Base-by-base conservation (phyloP, 2,113 vertebrate genomes). In the Urocolius indicus region DNA sequence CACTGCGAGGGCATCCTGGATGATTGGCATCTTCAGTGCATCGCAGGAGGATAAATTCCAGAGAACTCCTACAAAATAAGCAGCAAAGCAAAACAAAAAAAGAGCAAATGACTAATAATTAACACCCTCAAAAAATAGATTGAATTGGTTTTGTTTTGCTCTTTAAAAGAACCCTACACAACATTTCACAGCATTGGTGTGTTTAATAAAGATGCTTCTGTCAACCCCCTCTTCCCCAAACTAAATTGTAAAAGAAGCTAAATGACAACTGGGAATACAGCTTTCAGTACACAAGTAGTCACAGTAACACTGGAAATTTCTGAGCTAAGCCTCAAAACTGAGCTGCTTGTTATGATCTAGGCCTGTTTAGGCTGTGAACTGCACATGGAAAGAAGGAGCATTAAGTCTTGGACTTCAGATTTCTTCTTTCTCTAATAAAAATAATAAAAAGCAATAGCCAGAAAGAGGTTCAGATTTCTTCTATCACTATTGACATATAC, bases 21-120 rank as follows among this genome's bases (percentile, higher is more conserved):
- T 99, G 96, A 99, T 99, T 88, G 99, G 99, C 99, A 99, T 99
- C 98, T 99, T 99, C 95, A 99, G 98, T 87, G 99, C 99, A 85
- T 99, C 99, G 30, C 99, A 99, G 19, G 99, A 99, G 0, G 99
- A 99, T 9, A 99, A 98, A 96, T 99, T 99, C 99, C 99, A 99
- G 59, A 99, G 98, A 91, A 99, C 99, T 92, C 99, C 99, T 99
- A 95, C 13, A 89, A 95, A 91, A 52, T 80, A 72, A 6, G 71
- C 5, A 41, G 38, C 38, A 41, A 41, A 41, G 9, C 38, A 41
- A 41, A 41, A 41, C 38, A 41, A 41, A 41, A 41, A 41, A 41
- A 41, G 38, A 10, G 38, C 11, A 95, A 87, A 91, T 45, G 19
- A 45, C 32, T 74, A 49, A 80, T 22, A 84, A 91, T 62, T 63